A percentile compares a stretch with the other conserved stretches of the same genome.
Evolutionary conservation across 2,113 vertebrate genomes (phyloP).

Genomic region (Butorides virescens): DNA sequence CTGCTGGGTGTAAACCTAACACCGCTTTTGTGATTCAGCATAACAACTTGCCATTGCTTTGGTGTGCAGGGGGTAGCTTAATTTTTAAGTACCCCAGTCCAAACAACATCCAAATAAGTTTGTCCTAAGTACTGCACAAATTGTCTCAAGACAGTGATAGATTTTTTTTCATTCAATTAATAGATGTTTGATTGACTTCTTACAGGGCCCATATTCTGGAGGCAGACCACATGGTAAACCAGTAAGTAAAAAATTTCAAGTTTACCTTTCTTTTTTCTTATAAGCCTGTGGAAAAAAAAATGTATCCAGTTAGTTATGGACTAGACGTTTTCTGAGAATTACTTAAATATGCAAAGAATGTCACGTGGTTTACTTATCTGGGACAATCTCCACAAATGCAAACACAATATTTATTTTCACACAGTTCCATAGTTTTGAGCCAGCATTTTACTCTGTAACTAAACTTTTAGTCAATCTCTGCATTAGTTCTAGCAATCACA

Average conservation of each 20-base stretch:
- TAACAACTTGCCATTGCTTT: not conserved
- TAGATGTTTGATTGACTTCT: not conserved
- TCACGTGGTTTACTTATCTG: not conserved
- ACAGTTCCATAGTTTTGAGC: not conserved
- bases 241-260: slow-evolving; percentile 13
- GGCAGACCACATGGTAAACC: slow-evolving; percentile 29
- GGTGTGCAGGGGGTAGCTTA: not conserved
- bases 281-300: not conserved
- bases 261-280: not conserved
- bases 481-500: not conserved
- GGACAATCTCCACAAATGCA: not conserved
- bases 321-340: not conserved
- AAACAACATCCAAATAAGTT: not conserved
- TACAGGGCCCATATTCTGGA: slow-evolving; percentile 20
- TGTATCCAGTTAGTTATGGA: not conserved
- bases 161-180: not conserved
- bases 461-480: not conserved
- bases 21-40: not conserved
- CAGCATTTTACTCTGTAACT: not conserved
- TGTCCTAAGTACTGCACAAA: not conserved
- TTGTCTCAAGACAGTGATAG: not conserved
- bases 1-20: not conserved
- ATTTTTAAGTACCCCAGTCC: not conserved
- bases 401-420: not conserved
- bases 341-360: not conserved